Evolutionary conservation across 2,797 vertebrate species (phyloP).

Genomic region (Pantherophis vulpinus): DNA sequence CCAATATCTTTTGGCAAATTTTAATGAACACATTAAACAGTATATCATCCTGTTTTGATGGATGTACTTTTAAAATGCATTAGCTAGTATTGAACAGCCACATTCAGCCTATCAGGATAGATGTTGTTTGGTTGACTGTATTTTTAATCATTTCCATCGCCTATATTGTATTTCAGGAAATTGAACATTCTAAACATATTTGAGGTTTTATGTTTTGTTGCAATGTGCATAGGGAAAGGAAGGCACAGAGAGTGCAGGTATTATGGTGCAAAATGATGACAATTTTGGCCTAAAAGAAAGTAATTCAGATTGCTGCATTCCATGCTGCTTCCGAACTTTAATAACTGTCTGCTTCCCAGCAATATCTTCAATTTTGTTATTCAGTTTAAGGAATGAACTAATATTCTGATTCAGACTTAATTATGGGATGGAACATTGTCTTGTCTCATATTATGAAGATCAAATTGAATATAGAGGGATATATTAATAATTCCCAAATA

Average conservation of each 20-base stretch:
- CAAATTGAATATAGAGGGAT: not conserved
- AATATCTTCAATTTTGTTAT: not conserved
- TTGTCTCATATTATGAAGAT: not conserved
- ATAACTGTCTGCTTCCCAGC: not conserved
- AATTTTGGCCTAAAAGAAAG: not conserved
- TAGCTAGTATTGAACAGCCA: not conserved
- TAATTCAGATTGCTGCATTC: not conserved
- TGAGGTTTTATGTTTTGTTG: not conserved
- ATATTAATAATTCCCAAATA: not conserved
- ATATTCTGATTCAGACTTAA: not conserved
- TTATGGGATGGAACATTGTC: too few relatives aligned
- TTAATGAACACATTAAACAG: slow-evolving; percentile 44
- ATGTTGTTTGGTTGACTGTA: slow-evolving; percentile 3
- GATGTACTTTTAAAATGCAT: slow-evolving; percentile 32
- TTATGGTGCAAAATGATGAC: not conserved
- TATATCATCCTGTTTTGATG: not conserved
- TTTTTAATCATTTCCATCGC: not conserved
- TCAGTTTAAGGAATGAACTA: not conserved
- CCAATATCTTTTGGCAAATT: not conserved
- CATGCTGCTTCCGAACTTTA: not conserved
- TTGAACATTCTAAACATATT: not conserved
- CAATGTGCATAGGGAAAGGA: not conserved
- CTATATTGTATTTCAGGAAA: not conserved
- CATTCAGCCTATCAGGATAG: not conserved
- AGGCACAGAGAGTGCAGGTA: not conserved